phyloP scores from a whole-genome alignment of 1,140 invertebrate species.

The Apis mellifera region Amel_HAv3.1 CM009931.2:19707501-19708000 shows the following conservation, averaged over 20 bases:
- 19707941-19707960: constrained; percentile 50
- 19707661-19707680: background rate
- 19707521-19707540: constrained; percentile 47
- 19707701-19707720: background rate
- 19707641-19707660: no score
- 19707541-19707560: constrained; percentile 21
- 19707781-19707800: constrained; percentile 53
- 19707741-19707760: background rate
- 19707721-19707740: background rate
- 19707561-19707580: constrained; percentile 25
- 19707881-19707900: constrained; percentile 40
- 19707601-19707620: constrained; percentile 23
- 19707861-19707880: constrained; percentile 39
- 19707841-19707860: background rate
- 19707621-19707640: background rate
- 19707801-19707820: background rate
- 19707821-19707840: no score
- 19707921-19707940: constrained; percentile 38
- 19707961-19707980: constrained; percentile 39
- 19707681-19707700: background rate
- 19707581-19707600: constrained; percentile 44
- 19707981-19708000: constrained; percentile 43
- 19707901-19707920: constrained; percentile 39
- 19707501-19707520: constrained; percentile 24
- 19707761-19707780: constrained; percentile 39